phyloP scores from a whole-genome alignment of 2,888 invertebrate genomes.

The Drepana falcataria region DNA sequence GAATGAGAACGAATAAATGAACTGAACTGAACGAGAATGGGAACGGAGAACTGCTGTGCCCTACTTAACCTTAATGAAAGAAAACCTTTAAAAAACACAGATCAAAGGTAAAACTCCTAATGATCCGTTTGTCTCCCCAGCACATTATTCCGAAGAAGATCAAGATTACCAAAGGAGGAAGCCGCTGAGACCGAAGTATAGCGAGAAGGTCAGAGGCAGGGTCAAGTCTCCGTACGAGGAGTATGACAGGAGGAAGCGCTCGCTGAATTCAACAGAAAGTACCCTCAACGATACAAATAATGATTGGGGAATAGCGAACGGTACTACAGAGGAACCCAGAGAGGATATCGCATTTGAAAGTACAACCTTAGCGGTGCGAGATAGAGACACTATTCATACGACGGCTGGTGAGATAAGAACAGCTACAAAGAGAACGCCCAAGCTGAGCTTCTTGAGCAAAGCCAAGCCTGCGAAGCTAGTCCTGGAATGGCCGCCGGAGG shows the following conservation, averaged over 20 bases:
- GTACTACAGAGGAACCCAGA: slow-evolving; percentile 6
- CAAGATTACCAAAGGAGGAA: slow-evolving; percentile 15
- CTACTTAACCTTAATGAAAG: no score
- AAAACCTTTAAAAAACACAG: no score
- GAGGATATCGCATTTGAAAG: slow-evolving; percentile 1
- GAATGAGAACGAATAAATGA: no score
- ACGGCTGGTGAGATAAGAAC: slow-evolving; percentile 1
- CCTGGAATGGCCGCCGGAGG: slow-evolving; percentile 19
- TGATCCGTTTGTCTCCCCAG: slow-evolving; percentile 9
- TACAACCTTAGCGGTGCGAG: neutral
- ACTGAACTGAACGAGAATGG: no score
- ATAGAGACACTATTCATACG: neutral
- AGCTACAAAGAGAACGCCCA: slow-evolving; percentile 17
- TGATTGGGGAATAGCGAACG: slow-evolving; percentile 12
- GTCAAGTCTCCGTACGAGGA: slow-evolving; percentile 11
- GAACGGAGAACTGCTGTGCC: no score
- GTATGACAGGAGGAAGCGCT: slow-evolving; percentile 38
- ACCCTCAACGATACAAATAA: slow-evolving; percentile 26
- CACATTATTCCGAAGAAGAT: slow-evolving; percentile 38
- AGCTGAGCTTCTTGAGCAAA: slow-evolving; percentile 21
- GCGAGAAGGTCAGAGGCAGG: slow-evolving; percentile 15
- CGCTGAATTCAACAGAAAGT: slow-evolving; percentile 30
- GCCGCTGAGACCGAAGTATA: slow-evolving; percentile 10
- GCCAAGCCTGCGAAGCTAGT: slow-evolving; percentile 22
- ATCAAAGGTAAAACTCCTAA: no score